Percentiles rank a stretch among this genome's conserved stretches.
Evolutionary conservation across 2,113 vertebrate species (phyloP).

Genomic region (Rattus rattus): DNA sequence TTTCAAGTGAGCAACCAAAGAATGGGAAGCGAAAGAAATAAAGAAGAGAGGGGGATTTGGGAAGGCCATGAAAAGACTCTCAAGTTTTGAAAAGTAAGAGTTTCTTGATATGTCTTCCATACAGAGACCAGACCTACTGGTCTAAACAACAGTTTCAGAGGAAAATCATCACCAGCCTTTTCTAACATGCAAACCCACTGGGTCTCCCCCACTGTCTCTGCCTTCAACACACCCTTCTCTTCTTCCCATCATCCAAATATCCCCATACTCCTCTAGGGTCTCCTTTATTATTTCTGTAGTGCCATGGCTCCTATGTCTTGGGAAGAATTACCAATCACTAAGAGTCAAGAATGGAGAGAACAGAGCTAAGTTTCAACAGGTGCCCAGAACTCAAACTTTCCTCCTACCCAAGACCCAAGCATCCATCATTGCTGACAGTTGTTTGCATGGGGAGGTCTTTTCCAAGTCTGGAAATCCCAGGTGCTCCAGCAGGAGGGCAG

Average conservation of each 20-base stretch:
- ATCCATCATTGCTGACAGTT: conserved; percentile 63
- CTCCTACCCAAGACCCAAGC: conserved; percentile 4
- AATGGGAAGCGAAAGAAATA: conserved; percentile 3
- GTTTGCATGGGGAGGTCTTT: conserved; percentile 8
- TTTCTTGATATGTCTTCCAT: neutral
- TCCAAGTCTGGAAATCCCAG: conserved; percentile 51
- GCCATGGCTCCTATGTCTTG: neutral
- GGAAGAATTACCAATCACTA: conserved; percentile 16
- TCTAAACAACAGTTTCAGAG: conserved; percentile 1
- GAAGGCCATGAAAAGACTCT: neutral
- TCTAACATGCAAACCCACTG: neutral
- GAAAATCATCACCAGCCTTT: conserved; percentile 31
- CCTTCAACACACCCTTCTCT: neutral
- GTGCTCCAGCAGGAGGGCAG: conserved; percentile 32
- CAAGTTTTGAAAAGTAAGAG: conserved; percentile 34
- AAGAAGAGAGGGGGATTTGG: neutral
- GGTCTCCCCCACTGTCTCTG: neutral
- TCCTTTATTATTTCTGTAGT: neutral
- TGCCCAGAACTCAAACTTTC: conserved; percentile 37
- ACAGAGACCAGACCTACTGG: neutral
- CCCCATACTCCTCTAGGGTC: neutral
- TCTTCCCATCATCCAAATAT: neutral
- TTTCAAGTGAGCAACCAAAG: conserved; percentile 32
- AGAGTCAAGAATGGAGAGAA: conserved; percentile 7
- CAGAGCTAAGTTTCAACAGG: conserved; percentile 34